Base-by-base conservation (phyloP, 2,113 vertebrate species). In the Limnothrissa miodon region DNA sequence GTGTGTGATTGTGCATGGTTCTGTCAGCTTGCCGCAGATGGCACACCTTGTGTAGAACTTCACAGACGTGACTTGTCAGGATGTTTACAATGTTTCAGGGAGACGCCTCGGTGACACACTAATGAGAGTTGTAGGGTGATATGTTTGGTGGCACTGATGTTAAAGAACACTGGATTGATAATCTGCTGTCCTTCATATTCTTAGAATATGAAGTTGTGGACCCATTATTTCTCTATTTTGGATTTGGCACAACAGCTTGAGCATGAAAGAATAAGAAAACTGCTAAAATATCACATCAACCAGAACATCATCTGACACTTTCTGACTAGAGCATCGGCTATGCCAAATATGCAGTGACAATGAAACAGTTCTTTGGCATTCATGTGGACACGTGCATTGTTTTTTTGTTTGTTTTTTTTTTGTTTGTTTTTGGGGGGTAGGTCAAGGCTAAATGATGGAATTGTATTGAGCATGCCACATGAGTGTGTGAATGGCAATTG, bases 361-460 rank as follows among this genome's bases (percentile, higher is more conserved):
- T 21, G 66, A 74, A 74, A 36, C 29, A 74, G 36, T 74, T 36
- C 66, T 74, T 74, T 74, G 66, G 29, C 66, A 74, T 74, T 13
- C 5, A 4, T 36, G 66, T 33, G 36, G 66, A 33, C 66, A 74
- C 19, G 1, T 74, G 10, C 66, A 39, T 74, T 74, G 29, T 74
- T 74, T 74, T 21, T 74, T 42, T 42, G 42, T 42, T 42, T 42
- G 42, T 42, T 42, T 42, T 42, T 42, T 42, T 42, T 42, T 42
- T 42, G 42, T 42, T 2, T 42, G 42, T 42, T 2, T 42, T 2
- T 42, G 42, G 42, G 42, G 42, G 42, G 29, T 11, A 2, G 66
- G 33, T 74, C 33, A 74, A n/a, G 66, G 15, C 5, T 0, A 29
- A 74, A 36, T 74, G 36, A 74, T 74, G 66, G 25, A 66, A 29